A percentile compares a stretch with the other conserved stretches of the same genome.
Evolutionary conservation across 2,797 vertebrate species (phyloP).

Genomic region (Linurgus olivaceus): DNA sequence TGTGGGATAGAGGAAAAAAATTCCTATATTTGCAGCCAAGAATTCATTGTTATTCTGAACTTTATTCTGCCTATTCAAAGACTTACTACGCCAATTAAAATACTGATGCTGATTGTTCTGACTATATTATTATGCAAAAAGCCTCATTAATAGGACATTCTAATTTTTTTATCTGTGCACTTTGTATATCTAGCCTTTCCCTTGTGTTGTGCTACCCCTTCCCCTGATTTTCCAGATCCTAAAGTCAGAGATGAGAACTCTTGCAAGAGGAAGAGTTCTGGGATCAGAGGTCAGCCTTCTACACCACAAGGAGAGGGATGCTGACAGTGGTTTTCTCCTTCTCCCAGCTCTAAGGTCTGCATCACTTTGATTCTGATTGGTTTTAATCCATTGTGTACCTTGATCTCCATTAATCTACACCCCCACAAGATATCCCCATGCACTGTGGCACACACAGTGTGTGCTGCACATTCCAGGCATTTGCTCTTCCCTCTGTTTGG

Average conservation of each 20-base stretch:
- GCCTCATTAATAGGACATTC: accelerated
- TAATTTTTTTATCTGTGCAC: not conserved
- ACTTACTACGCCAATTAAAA: not conserved
- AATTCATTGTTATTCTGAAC: not conserved
- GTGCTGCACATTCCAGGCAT: not conserved
- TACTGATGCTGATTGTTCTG: not conserved
- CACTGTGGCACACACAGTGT: not conserved
- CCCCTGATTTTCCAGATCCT: not conserved
- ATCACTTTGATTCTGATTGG: accelerated
- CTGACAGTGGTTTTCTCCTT: not conserved
- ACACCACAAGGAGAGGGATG: accelerated
- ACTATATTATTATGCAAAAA: not conserved
- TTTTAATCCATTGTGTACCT: not conserved
- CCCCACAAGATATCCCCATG: too few relatives aligned
- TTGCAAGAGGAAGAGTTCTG: not conserved
- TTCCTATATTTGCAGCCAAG: not conserved
- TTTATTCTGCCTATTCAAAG: not conserved
- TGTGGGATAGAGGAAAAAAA: not conserved
- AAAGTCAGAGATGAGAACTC: not conserved
- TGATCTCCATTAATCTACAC: not conserved
- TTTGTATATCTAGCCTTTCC: not conserved
- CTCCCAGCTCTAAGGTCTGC: not conserved
- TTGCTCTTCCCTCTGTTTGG: not conserved
- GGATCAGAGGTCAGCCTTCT: not conserved
- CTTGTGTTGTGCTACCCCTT: not conserved